Percentiles rank a stretch among this genome's conserved stretches.
These are phyloP conservation scores for Dicycla oo DNA, from an alignment of 2,888 invertebrate genomes.

Conservation along the genomic window DNA sequence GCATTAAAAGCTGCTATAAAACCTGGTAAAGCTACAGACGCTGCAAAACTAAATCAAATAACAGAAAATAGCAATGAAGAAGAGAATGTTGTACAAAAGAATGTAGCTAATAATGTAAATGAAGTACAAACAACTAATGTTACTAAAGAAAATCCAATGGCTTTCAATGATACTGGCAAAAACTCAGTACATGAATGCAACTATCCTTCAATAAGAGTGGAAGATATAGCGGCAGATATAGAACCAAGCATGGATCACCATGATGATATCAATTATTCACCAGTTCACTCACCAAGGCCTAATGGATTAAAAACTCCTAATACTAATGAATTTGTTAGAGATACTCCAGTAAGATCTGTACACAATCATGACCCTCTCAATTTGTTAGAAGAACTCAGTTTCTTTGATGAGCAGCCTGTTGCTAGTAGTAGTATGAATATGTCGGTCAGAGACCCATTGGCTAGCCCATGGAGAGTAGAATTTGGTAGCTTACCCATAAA, in stretches of 20 bases:
- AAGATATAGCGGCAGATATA: constrained; percentile 85
- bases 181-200: constrained; percentile 63
- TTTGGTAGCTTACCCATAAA: constrained; percentile 84
- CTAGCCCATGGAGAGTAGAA: constrained; percentile 88
- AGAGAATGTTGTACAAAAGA: constrained; percentile 18
- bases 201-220: constrained; percentile 78
- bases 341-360: constrained; percentile 52
- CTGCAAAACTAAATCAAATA: constrained; percentile 46
- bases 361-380: constrained; percentile 79
- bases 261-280: constrained; percentile 82
- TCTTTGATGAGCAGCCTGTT: constrained; percentile 85
- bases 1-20: constrained; percentile 76
- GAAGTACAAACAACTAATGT: constrained; percentile 2
- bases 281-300: constrained; percentile 78
- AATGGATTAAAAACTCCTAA: constrained; percentile 51
- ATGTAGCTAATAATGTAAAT: constrained; percentile 22
- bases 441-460: constrained; percentile 78
- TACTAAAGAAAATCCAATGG: constrained; percentile 18
- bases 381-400: constrained; percentile 79
- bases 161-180: constrained; percentile 52
- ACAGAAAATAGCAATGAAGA: constrained; percentile 30
- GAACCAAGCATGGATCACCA: constrained; percentile 71
- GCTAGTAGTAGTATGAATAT: constrained; percentile 86
- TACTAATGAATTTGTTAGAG: constrained; percentile 18
- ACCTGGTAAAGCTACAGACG: constrained; percentile 48